Conservation (phyloP, 2,113 vertebrate species). For the Otocyon megalotis region DNA sequence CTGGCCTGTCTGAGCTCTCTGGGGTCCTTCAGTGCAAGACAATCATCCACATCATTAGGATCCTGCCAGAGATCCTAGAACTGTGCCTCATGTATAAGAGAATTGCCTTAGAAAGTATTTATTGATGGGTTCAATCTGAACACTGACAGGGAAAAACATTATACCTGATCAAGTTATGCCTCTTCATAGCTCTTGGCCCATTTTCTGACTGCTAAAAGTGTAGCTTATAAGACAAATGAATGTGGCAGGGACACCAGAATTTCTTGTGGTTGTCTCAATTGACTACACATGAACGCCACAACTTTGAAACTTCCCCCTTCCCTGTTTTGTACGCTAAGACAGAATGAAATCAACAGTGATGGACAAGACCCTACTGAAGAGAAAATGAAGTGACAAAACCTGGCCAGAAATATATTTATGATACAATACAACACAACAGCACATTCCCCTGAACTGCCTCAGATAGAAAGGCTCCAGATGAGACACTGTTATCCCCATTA, state of each 20-base stretch:
- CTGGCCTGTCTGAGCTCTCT: background rate
- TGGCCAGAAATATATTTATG: constrained; percentile 52
- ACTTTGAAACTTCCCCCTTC: background rate
- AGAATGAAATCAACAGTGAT: constrained; percentile 33
- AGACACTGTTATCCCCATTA: constrained; percentile 16
- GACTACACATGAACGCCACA: background rate
- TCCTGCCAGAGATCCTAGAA: background rate
- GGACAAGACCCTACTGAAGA: constrained; percentile 24
- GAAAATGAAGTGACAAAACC: constrained; percentile 64
- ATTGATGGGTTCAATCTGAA: constrained; percentile 36
- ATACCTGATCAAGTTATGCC: background rate
- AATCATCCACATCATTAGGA: background rate
- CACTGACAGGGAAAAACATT: background rate
- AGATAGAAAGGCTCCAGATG: background rate
- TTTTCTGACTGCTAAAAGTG: background rate
- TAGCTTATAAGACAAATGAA: background rate
- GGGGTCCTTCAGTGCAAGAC: background rate
- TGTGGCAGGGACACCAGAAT: background rate
- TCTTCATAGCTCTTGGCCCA: background rate
- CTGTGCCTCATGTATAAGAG: background rate
- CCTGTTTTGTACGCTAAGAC: background rate
- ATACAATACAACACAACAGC: background rate
- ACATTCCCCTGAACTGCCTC: background rate
- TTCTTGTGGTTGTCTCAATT: constrained; percentile 18
- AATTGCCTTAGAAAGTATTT: background rate